These are phyloP conservation scores for Holacanthella duospinosa DNA, from an alignment of 2,888 invertebrate species.

Conservation along the genomic window DNA sequence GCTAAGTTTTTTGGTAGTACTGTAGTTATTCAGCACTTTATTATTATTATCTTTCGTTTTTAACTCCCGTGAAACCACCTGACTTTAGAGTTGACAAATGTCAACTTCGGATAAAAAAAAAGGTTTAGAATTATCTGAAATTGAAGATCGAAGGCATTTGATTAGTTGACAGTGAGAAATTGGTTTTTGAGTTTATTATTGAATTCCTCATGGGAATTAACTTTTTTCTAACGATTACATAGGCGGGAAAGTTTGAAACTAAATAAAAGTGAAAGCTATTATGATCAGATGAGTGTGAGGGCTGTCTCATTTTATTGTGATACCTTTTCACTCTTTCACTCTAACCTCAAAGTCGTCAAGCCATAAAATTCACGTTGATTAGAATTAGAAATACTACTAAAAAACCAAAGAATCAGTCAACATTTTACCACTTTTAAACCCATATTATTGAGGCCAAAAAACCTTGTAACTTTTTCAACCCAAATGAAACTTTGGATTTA, in stretches of 20 bases:
- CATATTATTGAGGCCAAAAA: no score
- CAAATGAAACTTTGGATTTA: neutral
- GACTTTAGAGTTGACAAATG: neutral
- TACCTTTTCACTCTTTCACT: neutral
- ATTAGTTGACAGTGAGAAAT: neutral
- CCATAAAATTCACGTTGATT: neutral
- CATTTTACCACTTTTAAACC: no score
- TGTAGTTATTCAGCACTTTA: neutral
- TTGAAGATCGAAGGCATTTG: neutral
- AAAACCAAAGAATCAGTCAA: no score
- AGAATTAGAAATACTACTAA: neutral
- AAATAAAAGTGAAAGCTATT: neutral
- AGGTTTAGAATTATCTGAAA: no score
- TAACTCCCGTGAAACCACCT: neutral
- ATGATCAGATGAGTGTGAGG: neutral
- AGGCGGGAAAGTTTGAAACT: neutral
- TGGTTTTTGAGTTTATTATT: neutral
- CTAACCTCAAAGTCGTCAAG: neutral
- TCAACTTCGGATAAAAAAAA: no score
- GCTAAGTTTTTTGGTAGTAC: no score
- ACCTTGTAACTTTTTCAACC: neutral
- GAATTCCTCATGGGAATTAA: neutral
- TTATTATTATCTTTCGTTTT: neutral
- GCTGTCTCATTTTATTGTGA: constrained; percentile 1
- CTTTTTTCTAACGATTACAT: neutral